Evolutionary conservation across 2,113 vertebrate genomes (phyloP).

Genomic region (Lontra canadensis): DNA sequence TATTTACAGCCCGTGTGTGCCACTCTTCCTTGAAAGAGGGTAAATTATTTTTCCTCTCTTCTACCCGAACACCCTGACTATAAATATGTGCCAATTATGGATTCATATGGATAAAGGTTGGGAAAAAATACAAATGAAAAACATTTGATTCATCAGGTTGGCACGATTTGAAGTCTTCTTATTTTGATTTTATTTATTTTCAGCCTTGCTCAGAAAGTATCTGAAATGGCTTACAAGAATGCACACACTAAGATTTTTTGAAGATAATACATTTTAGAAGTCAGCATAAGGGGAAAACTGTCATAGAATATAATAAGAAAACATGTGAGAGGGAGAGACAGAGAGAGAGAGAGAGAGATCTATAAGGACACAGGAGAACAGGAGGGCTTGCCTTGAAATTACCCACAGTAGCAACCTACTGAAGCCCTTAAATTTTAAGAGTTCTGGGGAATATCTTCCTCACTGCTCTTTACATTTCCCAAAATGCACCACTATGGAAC

Average conservation of each 20-base stretch:
- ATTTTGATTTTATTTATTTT: conserved; percentile 42
- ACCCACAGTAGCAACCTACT: background rate
- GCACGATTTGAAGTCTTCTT: background rate
- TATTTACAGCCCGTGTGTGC: background rate
- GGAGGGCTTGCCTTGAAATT: background rate
- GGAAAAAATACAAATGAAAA: conserved; percentile 20
- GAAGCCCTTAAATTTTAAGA: background rate
- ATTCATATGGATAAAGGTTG: background rate
- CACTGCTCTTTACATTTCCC: background rate
- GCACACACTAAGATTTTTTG: background rate
- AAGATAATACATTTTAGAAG: conserved; percentile 1
- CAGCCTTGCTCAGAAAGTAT: background rate
- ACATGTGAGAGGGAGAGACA: background rate
- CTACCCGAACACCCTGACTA: background rate
- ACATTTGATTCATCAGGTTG: background rate
- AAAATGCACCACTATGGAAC: background rate
- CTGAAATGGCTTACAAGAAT: background rate
- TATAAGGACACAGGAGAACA: background rate
- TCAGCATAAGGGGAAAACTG: background rate
- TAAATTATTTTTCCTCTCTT: background rate
- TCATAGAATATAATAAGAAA: background rate
- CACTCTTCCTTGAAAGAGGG: background rate
- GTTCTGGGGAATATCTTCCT: background rate
- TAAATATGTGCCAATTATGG: background rate
- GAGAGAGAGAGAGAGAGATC: background rate